Conservation (phyloP, 2,797 vertebrate genomes). For the Catostomus latipinnis region DNA sequence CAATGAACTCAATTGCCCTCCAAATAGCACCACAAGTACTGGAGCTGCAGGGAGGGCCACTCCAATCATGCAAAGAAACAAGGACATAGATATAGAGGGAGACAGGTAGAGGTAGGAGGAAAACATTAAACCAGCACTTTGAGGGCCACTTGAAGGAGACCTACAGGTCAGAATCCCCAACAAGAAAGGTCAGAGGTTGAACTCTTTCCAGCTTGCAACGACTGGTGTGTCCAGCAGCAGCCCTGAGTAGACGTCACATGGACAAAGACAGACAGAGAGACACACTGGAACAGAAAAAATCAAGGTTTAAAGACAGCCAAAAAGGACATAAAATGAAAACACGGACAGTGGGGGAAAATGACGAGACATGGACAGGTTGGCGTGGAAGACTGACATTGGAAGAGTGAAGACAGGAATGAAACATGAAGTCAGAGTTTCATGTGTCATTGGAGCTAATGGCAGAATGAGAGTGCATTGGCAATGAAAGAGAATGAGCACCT, state of each 20-base stretch:
- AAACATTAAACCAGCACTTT: constrained; percentile 63
- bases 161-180: constrained; percentile 51
- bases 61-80: constrained; percentile 40
- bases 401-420: constrained; percentile 69
- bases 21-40: constrained; percentile 9
- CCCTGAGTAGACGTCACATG: constrained; percentile 61
- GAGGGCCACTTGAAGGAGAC: constrained; percentile 55
- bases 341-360: constrained; percentile 58
- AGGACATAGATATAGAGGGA: constrained; percentile 44
- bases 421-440: constrained; percentile 68
- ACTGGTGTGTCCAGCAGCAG: constrained; percentile 56
- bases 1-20: constrained; percentile 63
- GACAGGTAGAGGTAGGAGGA: constrained; percentile 46
- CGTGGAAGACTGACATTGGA: constrained; percentile 67
- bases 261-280: constrained; percentile 71
- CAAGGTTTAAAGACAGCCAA: constrained; percentile 73
- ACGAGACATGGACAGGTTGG: constrained; percentile 57
- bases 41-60: constrained; percentile 33
- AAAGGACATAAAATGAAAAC: constrained; percentile 59
- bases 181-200: constrained; percentile 61
- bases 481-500: constrained; percentile 66
- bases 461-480: constrained; percentile 60
- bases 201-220: constrained; percentile 56
- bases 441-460: constrained; percentile 57
- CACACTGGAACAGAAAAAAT: constrained; percentile 81